Conservation (phyloP, 2,113 vertebrate genomes). For the Sylvietta virens region DNA sequence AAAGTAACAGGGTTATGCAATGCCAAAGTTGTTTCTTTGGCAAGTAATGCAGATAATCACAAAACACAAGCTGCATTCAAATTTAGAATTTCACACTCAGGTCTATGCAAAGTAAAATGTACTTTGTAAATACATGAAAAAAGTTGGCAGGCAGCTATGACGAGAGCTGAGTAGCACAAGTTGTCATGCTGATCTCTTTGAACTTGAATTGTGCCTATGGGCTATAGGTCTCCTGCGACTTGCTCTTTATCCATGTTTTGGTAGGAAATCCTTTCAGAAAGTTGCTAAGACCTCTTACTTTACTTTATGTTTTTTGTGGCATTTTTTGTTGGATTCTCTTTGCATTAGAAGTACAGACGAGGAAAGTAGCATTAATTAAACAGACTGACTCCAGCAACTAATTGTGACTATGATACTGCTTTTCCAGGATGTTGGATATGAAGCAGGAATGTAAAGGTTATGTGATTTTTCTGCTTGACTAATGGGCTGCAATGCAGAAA, state of each 20-base stretch:
- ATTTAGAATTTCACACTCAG: neutral
- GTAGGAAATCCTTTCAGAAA: neutral
- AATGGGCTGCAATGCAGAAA: neutral
- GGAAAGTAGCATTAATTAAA: neutral
- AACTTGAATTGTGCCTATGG: neutral
- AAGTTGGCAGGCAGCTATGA: neutral
- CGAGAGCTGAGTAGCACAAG: neutral
- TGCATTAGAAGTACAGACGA: neutral
- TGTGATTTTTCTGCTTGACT: neutral
- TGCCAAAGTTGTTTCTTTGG: neutral
- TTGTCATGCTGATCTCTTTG: neutral
- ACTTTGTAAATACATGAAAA: neutral
- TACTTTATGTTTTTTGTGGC: neutral
- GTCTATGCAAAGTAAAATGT: neutral
- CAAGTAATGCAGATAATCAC: neutral
- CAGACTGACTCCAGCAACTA: neutral
- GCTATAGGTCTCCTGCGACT: neutral
- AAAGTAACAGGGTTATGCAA: neutral
- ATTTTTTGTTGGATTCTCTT: neutral
- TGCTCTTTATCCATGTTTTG: neutral
- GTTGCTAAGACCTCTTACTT: neutral
- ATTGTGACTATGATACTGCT: neutral
- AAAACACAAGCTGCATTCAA: neutral
- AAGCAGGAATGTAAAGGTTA: neutral
- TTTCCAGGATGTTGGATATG: neutral